These are phyloP conservation scores for Agonopterix arenella DNA, from an alignment of 2,888 invertebrate genomes.

Conservation along the genomic window DNA sequence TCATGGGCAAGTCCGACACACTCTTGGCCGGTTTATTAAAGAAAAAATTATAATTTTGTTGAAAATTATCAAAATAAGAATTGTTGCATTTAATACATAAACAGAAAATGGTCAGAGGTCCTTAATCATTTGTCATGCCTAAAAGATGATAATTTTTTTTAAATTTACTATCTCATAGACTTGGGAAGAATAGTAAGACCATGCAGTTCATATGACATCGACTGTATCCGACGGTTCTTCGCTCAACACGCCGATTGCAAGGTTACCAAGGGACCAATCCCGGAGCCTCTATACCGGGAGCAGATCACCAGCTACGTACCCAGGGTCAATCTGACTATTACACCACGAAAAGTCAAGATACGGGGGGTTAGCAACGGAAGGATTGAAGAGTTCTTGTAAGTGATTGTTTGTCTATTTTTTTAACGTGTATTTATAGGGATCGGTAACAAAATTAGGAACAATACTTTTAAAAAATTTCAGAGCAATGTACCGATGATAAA, in stretches of 20 bases:
- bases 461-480: too few species aligned
- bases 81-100: too few species aligned
- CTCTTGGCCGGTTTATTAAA: too few species aligned
- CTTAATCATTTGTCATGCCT: too few species aligned
- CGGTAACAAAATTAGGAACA: too few species aligned
- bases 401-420: background rate
- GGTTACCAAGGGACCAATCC: conserved; percentile 11
- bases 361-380: conserved; percentile 22
- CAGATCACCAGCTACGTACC: conserved; percentile 9
- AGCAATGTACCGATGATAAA: too few species aligned
- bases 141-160: too few species aligned
- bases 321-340: conserved; percentile 21
- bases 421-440: too few species aligned
- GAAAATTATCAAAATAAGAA: too few species aligned
- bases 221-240: conserved; percentile 15
- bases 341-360: conserved; percentile 10
- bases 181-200: conserved; percentile 2
- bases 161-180: background rate
- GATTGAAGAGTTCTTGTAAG: conserved; percentile 34
- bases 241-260: conserved; percentile 11
- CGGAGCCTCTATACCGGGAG: conserved; percentile 16
- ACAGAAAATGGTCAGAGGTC: too few species aligned
- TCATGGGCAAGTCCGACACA: too few species aligned
- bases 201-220: conserved; percentile 3
- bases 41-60: too few species aligned